phyloP scores from a whole-genome alignment of 2,888 invertebrate species.

The Spisula solida region DNA sequence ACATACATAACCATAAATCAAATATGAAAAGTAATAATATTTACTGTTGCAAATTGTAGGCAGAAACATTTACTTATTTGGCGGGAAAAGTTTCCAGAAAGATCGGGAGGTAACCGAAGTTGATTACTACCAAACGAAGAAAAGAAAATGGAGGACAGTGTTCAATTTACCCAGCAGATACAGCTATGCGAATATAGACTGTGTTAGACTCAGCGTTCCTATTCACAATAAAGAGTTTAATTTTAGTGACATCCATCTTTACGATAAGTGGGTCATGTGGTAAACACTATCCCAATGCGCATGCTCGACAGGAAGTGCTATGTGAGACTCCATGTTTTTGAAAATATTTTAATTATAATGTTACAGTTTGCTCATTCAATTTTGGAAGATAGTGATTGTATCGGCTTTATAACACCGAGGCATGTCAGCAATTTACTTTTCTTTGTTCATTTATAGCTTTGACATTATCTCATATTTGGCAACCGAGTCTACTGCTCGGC shows the following conservation, averaged over 20 bases:
- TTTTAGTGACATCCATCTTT: slow-evolving; percentile 78
- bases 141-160: slow-evolving; percentile 78
- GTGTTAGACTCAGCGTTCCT: slow-evolving; percentile 78
- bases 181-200: slow-evolving; percentile 79
- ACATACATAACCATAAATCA: no score
- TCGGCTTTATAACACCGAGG: no score
- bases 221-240: slow-evolving; percentile 79
- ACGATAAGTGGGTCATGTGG: slow-evolving; percentile 84
- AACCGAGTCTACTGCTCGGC: no score
- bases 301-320: slow-evolving; percentile 5
- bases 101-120: slow-evolving; percentile 75
- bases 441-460: no score
- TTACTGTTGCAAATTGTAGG: slow-evolving; percentile 68
- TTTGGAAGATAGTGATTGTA: no score
- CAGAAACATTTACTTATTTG: slow-evolving; percentile 79
- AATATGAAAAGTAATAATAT: not conserved
- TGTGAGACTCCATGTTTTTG: not conserved
- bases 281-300: slow-evolving; percentile 48
- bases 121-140: slow-evolving; percentile 79
- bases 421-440: no score
- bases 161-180: slow-evolving; percentile 75
- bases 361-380: no score
- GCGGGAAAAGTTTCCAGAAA: slow-evolving; percentile 80
- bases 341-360: no score
- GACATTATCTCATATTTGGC: no score